Evolutionary conservation across 2,797 vertebrate species (phyloP), one percentile per base, ranked within the genome.

Genomic region (Mormyrus proboscirostris): DNA sequence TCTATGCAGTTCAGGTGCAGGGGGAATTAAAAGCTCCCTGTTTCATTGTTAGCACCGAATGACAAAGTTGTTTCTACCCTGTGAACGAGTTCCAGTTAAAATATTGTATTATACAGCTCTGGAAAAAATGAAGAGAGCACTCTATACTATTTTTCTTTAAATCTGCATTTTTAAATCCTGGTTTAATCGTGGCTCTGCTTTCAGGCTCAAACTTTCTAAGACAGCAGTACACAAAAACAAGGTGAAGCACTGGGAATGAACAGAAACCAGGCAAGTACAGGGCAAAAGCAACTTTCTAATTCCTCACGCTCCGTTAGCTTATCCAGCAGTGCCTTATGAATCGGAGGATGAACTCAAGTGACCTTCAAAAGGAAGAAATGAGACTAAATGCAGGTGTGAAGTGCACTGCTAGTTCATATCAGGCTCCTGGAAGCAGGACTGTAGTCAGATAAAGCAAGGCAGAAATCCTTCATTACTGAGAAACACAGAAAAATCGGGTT

Each of bases 1-100:
- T 95, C 91, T 92, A 51, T 65, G 49, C 90, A 83, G 57, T 33
- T 91, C 93, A 95, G 94, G 93, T 95, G 95, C 91, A 92, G 49
- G 29, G 10, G 8, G 29, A 8, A 55, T 88, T 55, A n/a, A 33
- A 6, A 22, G 12, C 12, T 29, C 25, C n/a, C 50, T 33, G 16
- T 33, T 86, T 38, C 50, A 55, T 33, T 86, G 16, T 53, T 50
- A 51, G 22, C 84, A 51, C 49, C 33, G 22, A 33, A 16, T 38
- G 16, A 55, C 16, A 29, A 55, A 86, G 22, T 53, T 55, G 29
- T 55, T 38, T 10, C 9, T 7, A 86, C 12, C 79, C 4, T 55
- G n/a, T 53, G 44, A 51, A 5, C 19, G 4, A 25, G 83, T 51
- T 85, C 83, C 49, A 29, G 49, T 41, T 41, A 76, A 41, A 19